Evolutionary conservation across 2,113 vertebrate genomes (phyloP).

Genomic region (Trichomycterus rosablanca): DNA sequence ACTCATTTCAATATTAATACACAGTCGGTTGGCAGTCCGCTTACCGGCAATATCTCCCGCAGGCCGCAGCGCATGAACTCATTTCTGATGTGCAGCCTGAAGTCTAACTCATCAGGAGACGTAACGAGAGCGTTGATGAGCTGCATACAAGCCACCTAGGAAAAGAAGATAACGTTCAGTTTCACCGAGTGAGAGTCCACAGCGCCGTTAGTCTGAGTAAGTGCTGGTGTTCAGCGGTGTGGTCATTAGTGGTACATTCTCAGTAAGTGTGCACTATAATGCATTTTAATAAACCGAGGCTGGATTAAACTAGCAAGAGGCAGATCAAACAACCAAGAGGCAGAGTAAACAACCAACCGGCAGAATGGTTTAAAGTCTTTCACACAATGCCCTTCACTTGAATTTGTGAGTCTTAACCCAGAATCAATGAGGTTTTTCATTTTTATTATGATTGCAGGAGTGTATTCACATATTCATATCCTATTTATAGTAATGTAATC

Average conservation of each 20-base stretch:
- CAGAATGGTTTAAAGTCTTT: too few species aligned
- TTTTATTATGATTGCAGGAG: too few species aligned
- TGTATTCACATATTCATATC: too few species aligned
- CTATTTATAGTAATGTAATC: too few species aligned
- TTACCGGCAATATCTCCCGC: slow-evolving; percentile 92
- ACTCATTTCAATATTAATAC: slow-evolving; percentile 77
- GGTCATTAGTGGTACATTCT: slow-evolving; percentile 36
- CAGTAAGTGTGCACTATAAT: slow-evolving; percentile 23
- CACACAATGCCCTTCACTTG: too few species aligned
- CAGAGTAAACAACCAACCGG: too few species aligned
- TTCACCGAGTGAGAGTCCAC: not conserved
- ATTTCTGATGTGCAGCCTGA: slow-evolving; percentile 97
- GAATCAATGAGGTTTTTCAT: too few species aligned
- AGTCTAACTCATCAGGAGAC: slow-evolving; percentile 96
- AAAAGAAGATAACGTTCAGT: slow-evolving; percentile 51
- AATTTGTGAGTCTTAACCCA: too few species aligned
- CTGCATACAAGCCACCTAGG: slow-evolving; percentile 97
- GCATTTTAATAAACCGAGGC: not conserved
- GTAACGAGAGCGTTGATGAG: slow-evolving; percentile 98
- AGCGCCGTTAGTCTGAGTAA: too few species aligned
- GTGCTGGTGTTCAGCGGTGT: too few species aligned
- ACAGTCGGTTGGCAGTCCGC: slow-evolving; percentile 54
- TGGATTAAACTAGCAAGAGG: too few species aligned
- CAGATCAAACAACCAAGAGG: too few species aligned
- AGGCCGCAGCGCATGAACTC: slow-evolving; percentile 98